Evolutionary conservation across 2,888 invertebrate genomes (phyloP).

Genomic region (Mongoloraphidia duomilia): DNA sequence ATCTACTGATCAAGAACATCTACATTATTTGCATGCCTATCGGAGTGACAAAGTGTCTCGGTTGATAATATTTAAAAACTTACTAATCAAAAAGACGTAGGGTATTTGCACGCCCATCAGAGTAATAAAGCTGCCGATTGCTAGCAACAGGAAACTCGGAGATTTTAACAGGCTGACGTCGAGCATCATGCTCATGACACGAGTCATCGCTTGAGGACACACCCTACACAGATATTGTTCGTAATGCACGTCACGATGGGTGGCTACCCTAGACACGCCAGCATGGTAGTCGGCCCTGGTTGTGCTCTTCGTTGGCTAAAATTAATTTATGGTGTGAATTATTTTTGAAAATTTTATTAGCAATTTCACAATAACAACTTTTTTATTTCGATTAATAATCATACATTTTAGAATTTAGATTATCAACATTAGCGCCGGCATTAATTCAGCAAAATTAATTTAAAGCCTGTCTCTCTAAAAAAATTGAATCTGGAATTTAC

Average conservation of each 20-base stretch:
- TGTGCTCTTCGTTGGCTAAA: too few relatives aligned
- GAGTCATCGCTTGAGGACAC: conserved; percentile 22
- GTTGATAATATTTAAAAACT: conserved; percentile 6
- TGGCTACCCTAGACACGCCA: conserved; percentile 39
- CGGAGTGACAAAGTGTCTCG: not conserved
- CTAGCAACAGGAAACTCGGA: conserved; percentile 24
- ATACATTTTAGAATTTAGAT: too few relatives aligned
- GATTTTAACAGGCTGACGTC: conserved; percentile 21
- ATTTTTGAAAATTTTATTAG: too few relatives aligned
- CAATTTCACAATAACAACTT: too few relatives aligned
- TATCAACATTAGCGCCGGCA: too few relatives aligned
- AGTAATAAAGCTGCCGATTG: conserved; percentile 44
- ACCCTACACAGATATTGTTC: conserved; percentile 14
- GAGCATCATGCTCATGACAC: conserved; percentile 25
- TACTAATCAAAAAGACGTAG: conserved; percentile 44
- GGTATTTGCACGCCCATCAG: conserved; percentile 69
- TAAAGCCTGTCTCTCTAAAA: too few relatives aligned
- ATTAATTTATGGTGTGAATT: too few relatives aligned
- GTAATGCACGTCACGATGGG: conserved; percentile 25
- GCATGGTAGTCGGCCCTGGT: conserved; percentile 34
- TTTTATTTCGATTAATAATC: too few relatives aligned
- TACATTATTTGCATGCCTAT: too few relatives aligned
- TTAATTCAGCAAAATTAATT: too few relatives aligned
- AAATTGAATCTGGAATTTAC: too few relatives aligned
- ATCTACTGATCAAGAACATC: too few relatives aligned